phyloP scores from a whole-genome alignment of 2,888 invertebrate genomes.

The Idaea straminata region DNA sequence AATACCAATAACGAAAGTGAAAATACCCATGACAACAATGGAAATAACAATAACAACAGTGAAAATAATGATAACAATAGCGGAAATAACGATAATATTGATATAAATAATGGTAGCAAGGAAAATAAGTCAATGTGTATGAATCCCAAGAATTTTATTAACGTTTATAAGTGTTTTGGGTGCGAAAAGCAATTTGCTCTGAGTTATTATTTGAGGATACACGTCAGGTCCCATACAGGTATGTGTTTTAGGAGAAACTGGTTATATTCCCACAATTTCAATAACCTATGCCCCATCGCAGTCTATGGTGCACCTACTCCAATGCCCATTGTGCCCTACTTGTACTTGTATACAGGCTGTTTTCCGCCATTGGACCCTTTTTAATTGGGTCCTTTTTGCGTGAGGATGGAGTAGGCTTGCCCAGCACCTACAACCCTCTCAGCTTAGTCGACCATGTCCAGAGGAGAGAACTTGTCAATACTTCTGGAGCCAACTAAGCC shows the following conservation, averaged over 20 bases:
- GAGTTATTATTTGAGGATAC: conserved; percentile 68
- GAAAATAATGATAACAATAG: conserved; percentile 5
- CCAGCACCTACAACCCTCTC: too few species aligned
- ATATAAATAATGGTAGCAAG: conserved; percentile 10
- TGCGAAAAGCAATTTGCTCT: conserved; percentile 67
- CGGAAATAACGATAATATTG: conserved; percentile 4
- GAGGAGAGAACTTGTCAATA: too few species aligned
- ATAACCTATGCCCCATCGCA: too few species aligned
- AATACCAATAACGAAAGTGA: not conserved
- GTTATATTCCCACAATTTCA: too few species aligned
- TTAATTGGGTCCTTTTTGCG: too few species aligned
- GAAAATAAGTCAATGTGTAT: conserved; percentile 10
- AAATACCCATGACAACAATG: not conserved
- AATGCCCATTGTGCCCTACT: too few species aligned
- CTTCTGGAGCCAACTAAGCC: too few species aligned
- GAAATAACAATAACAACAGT: not conserved
- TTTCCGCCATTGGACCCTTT: too few species aligned
- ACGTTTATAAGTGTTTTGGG: conserved; percentile 70
- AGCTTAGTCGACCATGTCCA: too few species aligned
- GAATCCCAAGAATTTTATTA: conserved; percentile 34
- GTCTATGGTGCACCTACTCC: too few species aligned
- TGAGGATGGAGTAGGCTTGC: too few species aligned
- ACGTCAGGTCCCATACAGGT: conserved; percentile 73
- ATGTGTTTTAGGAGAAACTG: conserved; percentile 8
- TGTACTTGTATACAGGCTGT: too few species aligned